Conservation (phyloP, 2,888 invertebrate species). For the Opisthograptis luteolata region DNA sequence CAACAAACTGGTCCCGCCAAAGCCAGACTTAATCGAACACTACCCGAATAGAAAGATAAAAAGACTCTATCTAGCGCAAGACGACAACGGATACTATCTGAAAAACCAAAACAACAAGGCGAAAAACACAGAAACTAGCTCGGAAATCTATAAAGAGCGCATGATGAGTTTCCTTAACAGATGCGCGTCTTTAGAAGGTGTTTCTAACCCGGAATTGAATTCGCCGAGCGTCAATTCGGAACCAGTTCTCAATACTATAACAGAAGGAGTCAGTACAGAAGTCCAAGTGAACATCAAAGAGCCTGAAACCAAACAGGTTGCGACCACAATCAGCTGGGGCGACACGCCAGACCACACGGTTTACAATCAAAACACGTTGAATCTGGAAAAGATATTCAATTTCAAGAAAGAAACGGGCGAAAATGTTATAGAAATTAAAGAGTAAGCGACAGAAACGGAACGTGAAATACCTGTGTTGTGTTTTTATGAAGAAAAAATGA, state of each 20-base stretch:
- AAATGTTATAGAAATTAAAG: constrained; percentile 28
- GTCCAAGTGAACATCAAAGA: constrained; percentile 37
- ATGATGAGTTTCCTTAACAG: constrained; percentile 76
- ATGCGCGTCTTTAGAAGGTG: constrained; percentile 67
- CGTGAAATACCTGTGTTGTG: constrained; percentile 1
- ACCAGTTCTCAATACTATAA: constrained; percentile 60
- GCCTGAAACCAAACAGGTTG: constrained; percentile 25
- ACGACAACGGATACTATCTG: constrained; percentile 71
- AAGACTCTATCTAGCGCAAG: constrained; percentile 76
- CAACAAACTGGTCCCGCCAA: constrained; percentile 71
- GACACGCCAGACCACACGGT: constrained; percentile 71
- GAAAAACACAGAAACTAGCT: constrained; percentile 72
- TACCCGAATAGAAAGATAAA: constrained; percentile 82
- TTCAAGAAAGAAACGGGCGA: constrained; percentile 53
- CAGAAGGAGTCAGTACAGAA: constrained; percentile 51
- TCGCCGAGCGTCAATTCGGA: constrained; percentile 68
- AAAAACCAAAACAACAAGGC: constrained; percentile 76
- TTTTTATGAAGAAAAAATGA: constrained; percentile 31
- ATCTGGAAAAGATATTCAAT: constrained; percentile 73
- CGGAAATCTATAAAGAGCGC: constrained; percentile 75
- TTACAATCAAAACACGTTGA: constrained; percentile 77
- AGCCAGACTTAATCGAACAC: constrained; percentile 82
- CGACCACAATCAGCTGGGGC: constrained; percentile 72
- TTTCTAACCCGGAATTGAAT: constrained; percentile 62
- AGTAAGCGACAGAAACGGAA: neutral